Percentiles rank a stretch among this genome's conserved stretches.
phyloP scores from a whole-genome alignment of 2,797 vertebrate species.

The Synanceia verrucosa region DNA sequence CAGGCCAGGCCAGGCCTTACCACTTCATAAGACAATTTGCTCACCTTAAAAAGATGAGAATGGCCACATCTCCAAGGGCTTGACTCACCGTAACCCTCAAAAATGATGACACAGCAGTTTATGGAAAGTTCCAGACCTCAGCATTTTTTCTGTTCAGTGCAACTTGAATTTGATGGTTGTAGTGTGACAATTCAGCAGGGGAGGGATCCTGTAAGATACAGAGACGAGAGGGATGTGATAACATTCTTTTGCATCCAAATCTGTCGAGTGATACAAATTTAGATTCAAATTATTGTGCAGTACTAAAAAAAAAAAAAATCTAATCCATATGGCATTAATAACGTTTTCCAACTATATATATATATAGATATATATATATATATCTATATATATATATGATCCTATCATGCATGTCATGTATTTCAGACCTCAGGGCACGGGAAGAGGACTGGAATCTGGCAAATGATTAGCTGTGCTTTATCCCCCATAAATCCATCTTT shows the following conservation, averaged over 20 bases:
- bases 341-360: slow-evolving; percentile 17
- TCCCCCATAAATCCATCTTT: slow-evolving; percentile 28
- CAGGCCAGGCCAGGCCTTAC: slow-evolving; percentile 14
- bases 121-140: slow-evolving; percentile 57
- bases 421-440: slow-evolving; percentile 13
- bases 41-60: slow-evolving; percentile 60
- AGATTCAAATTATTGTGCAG: background rate
- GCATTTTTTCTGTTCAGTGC: slow-evolving; percentile 53
- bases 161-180: slow-evolving; percentile 59
- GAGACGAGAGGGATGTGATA: slow-evolving; percentile 3
- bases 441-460: slow-evolving; percentile 23
- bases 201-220: slow-evolving; percentile 13
- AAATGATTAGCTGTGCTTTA: slow-evolving; percentile 22
- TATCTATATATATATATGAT: too few species aligned
- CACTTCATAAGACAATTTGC: slow-evolving; percentile 61
- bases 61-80: slow-evolving; percentile 75
- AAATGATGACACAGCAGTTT: slow-evolving; percentile 76
- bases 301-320: slow-evolving; percentile 4
- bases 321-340: background rate
- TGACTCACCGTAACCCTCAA: slow-evolving; percentile 63
- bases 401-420: slow-evolving; percentile 22
- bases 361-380: too few species aligned
- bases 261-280: background rate
- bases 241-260: slow-evolving; percentile 15
- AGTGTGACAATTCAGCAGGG: slow-evolving; percentile 35